These are phyloP conservation scores for Kryptopterus vitreolus DNA, from an alignment of 2,797 vertebrate species.

Conservation along the genomic window DNA sequence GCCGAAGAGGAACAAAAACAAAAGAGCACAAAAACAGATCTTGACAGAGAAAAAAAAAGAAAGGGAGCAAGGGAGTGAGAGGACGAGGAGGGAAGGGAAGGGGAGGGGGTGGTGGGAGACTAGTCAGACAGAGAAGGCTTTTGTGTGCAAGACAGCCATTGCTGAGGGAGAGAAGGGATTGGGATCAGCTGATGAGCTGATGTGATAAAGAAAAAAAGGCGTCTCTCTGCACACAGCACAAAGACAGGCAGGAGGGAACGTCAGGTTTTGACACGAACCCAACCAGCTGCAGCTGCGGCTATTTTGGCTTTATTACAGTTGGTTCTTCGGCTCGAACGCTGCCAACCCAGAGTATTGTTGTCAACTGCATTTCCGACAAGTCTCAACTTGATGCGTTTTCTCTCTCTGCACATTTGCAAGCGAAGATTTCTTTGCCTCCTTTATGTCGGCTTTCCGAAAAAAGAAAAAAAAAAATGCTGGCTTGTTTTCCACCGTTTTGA, in stretches of 20 bases:
- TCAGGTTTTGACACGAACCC: conserved; percentile 27
- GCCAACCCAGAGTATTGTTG: conserved; percentile 29
- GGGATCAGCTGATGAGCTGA: conserved; percentile 59
- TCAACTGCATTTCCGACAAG: conserved; percentile 34
- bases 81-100: not conserved
- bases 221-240: conserved; percentile 38
- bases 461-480: no score
- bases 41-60: conserved; percentile 38
- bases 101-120: not conserved
- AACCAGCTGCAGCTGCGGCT: conserved; percentile 28
- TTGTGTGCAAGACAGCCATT: conserved; percentile 41
- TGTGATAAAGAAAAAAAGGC: conserved; percentile 44
- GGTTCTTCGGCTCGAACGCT: conserved; percentile 8
- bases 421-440: conserved; percentile 38
- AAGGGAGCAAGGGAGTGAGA: conserved; percentile 29
- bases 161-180: conserved; percentile 54
- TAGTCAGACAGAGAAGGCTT: conserved; percentile 52
- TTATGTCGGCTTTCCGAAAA: conserved; percentile 31
- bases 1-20: conserved; percentile 45
- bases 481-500: conserved; percentile 36
- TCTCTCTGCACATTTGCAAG: conserved; percentile 18
- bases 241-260: conserved; percentile 31
- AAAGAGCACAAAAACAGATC: conserved; percentile 43
- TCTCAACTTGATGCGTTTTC: conserved; percentile 25
- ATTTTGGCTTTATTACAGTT: conserved; percentile 32